Base-by-base conservation (phyloP, 2,888 invertebrate species). In the Epinotia bilunana region DNA sequence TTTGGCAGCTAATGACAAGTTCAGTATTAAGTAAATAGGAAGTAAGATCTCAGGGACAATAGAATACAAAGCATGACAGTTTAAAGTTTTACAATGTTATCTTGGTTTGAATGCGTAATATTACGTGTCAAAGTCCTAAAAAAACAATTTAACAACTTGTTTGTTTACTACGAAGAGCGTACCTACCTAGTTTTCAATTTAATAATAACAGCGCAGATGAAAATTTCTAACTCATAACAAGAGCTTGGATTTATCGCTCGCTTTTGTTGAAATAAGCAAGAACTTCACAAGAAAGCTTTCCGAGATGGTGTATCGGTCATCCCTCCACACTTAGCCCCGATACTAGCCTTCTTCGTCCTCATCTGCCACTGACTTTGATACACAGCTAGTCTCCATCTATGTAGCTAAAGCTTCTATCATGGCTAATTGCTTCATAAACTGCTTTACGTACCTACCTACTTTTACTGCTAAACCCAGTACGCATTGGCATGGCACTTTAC, bases 371-470 rank as follows among this genome's bases (percentile, higher is more conserved):
- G 68, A 69, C 58, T 58, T 68, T 69, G 68, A 69, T 43, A 58
- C 68, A 69, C 68, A 46, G 68, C 58, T 23, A 58, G 58, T 58
- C 18, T 55, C 33, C 43, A 33, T 20, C 55, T 23, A 28, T 28
- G 23, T 28, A 28, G 58, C 23, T 69, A 23, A 69, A 18, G 67
- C 57, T 23, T 28, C 46, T 58, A 43, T 46, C 68, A 23, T 16
- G 68, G 23, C 43, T 69, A 69, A 69, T 69, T 58, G 58, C 58
- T 69, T 69, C 68, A 69, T 43, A 68, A 58, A 69, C 58, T 43
- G 23, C 46, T 58, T 46, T 58, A 28, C 57, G 57, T 69, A 2
- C 55, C 43, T 43, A 33, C 39, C 43, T 43, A 43, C 43, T 43
- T 43, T 43, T 43, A 43, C 12, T 43, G 43, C 43, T 43, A 11